Evolutionary conservation across 2,113 vertebrate genomes (phyloP).

Genomic region (Entelurus aequoreus): DNA sequence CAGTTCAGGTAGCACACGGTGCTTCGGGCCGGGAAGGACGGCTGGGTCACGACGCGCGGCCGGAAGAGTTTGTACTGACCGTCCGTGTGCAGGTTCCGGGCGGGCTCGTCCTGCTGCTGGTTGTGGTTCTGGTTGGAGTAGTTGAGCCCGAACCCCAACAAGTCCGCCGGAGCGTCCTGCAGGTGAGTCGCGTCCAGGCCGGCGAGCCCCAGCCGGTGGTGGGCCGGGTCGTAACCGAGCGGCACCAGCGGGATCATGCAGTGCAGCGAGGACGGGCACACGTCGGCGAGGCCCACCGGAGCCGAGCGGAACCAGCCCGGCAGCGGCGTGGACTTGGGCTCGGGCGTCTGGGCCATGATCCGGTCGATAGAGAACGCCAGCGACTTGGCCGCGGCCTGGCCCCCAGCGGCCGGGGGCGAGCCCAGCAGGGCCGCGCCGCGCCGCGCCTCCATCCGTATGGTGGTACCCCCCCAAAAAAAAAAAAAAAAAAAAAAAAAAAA

Average conservation of each 20-base stretch:
- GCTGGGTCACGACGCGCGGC: constrained; percentile 93
- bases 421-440: constrained; percentile 82
- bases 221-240: constrained; percentile 81
- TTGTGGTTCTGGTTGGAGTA: constrained; percentile 76
- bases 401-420: constrained; percentile 75
- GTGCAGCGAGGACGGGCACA: constrained; percentile 80
- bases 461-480: not conserved
- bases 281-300: constrained; percentile 79
- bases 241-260: constrained; percentile 96
- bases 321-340: constrained; percentile 83
- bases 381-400: constrained; percentile 81
- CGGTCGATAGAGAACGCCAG: constrained; percentile 98
- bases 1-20: constrained; percentile 94
- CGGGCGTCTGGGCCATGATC: constrained; percentile 96
- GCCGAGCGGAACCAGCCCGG: constrained; percentile 79
- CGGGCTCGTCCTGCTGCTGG: constrained; percentile 70
- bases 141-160: constrained; percentile 79
- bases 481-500: no score
- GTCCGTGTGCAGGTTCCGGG: constrained; percentile 56
- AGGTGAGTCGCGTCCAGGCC: constrained; percentile 75
- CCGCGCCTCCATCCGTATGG: constrained; percentile 87
- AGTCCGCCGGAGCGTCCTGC: constrained; percentile 77
- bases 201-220: constrained; percentile 73
- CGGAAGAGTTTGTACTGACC: constrained; percentile 94
- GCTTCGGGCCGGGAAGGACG: constrained; percentile 87